Evolutionary conservation across 2,888 invertebrate genomes (phyloP).

Genomic region (Platypus cylindrus): DNA sequence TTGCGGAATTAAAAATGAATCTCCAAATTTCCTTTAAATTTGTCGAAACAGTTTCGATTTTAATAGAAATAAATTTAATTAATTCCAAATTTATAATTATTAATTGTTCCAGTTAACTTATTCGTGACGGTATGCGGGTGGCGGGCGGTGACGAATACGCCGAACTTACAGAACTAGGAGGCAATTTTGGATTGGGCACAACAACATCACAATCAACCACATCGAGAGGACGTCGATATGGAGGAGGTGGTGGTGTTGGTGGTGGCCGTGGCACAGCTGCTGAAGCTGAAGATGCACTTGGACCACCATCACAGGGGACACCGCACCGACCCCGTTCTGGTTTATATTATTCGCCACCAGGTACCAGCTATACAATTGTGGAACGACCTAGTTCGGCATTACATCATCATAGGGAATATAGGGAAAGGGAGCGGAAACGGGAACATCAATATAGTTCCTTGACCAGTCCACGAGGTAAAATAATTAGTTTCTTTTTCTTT

Average conservation of each 20-base stretch:
- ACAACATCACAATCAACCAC: conserved; percentile 46
- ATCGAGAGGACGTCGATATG: conserved; percentile 46
- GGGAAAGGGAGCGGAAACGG: conserved; percentile 17
- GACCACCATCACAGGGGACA: conserved; percentile 41
- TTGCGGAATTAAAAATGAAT: too few relatives aligned
- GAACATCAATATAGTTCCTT: conserved; percentile 38
- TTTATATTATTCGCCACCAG: conserved; percentile 76
- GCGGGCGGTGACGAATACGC: conserved; percentile 34
- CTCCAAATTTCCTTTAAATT: too few relatives aligned
- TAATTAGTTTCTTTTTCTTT: too few relatives aligned
- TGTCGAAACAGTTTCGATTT: too few relatives aligned
- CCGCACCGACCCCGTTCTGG: conserved; percentile 44
- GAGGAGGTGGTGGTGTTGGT: conserved; percentile 42
- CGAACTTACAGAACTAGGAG: conserved; percentile 35
- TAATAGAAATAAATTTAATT: too few relatives aligned
- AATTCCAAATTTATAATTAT: too few relatives aligned
- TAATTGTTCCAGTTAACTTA: conserved; percentile 29
- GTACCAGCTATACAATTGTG: conserved; percentile 79
- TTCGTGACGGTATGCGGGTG: conserved; percentile 35
- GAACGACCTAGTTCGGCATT: conserved; percentile 61
- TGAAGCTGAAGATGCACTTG: conserved; percentile 45
- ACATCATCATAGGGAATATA: conserved; percentile 38
- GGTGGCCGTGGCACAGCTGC: conserved; percentile 45
- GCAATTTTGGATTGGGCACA: conserved; percentile 24
- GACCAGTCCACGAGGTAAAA: conserved; percentile 30